Evolutionary conservation across 2,888 invertebrate genomes (phyloP).

Genomic region (Minunthozetes semirufus): DNA sequence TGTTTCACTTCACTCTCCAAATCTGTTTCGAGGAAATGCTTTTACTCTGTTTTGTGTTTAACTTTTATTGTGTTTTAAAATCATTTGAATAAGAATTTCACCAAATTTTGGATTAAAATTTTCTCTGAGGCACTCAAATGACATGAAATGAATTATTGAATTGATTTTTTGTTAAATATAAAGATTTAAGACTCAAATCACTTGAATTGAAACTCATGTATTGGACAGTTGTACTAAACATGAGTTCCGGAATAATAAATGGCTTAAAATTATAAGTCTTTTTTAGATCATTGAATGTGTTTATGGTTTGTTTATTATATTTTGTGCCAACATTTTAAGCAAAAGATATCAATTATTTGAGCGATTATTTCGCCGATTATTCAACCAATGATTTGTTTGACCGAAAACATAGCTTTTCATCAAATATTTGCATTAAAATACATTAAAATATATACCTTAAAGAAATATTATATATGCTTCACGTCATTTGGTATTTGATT

Average conservation of each 20-base stretch:
- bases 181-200: background rate
- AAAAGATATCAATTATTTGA: background rate
- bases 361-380: no score
- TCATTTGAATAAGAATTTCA: background rate
- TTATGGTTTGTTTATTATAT: background rate
- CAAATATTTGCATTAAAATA: no score
- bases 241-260: background rate
- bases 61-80: background rate
- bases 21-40: background rate
- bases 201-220: background rate
- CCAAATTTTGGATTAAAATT: background rate
- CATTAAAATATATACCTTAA: no score
- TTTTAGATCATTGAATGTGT: background rate
- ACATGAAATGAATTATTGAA: background rate
- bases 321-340: background rate
- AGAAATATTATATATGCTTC: no score
- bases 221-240: background rate
- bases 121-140: constrained; percentile 5
- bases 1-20: background rate
- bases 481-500: no score
- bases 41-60: background rate
- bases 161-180: background rate
- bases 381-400: no score
- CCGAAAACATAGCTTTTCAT: no score
- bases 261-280: background rate